phyloP scores from a whole-genome alignment of 1,140 invertebrate species.

The Solenopsis fugax region DNA sequence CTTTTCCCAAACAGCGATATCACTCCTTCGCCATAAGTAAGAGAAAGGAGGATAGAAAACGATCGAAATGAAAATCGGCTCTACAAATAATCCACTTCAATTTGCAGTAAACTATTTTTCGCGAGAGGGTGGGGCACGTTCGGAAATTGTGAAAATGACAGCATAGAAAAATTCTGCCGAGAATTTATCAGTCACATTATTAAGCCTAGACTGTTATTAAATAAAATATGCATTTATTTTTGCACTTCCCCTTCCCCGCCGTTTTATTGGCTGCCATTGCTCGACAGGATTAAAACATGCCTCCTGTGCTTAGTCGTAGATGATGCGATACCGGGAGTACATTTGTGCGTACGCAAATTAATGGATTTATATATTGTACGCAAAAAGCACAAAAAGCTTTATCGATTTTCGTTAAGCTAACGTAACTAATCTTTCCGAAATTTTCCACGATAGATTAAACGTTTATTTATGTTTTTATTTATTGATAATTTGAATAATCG shows the following conservation, averaged over 20 bases:
- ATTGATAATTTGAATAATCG: constrained; percentile 25
- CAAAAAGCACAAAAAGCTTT: constrained; percentile 15
- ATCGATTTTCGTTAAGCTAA: not conserved
- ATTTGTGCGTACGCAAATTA: not conserved
- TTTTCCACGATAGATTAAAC: constrained; percentile 15
- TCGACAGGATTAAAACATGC: constrained; percentile 24
- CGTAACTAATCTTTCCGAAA: constrained; percentile 22
- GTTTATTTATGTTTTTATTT: constrained; percentile 19
- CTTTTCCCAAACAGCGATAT: constrained; percentile 77
- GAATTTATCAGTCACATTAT: constrained; percentile 46
- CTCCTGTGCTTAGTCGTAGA: not conserved
- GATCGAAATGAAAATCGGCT: constrained; percentile 77
- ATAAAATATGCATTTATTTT: constrained; percentile 44
- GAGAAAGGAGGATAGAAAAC: constrained; percentile 43
- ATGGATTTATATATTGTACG: not conserved
- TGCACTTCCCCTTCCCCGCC: constrained; percentile 1
- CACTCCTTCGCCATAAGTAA: constrained; percentile 42
- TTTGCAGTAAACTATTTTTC: constrained; percentile 84
- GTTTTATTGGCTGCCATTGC: not conserved
- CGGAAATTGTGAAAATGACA: not conserved
- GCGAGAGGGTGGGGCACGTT: not conserved
- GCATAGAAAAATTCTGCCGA: not conserved
- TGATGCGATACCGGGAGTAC: not conserved
- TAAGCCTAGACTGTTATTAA: constrained; percentile 45
- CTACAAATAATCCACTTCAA: constrained; percentile 83